Evolutionary conservation across 2,797 vertebrate species (phyloP).

Genomic region (Aulostomus chinensis): DNA sequence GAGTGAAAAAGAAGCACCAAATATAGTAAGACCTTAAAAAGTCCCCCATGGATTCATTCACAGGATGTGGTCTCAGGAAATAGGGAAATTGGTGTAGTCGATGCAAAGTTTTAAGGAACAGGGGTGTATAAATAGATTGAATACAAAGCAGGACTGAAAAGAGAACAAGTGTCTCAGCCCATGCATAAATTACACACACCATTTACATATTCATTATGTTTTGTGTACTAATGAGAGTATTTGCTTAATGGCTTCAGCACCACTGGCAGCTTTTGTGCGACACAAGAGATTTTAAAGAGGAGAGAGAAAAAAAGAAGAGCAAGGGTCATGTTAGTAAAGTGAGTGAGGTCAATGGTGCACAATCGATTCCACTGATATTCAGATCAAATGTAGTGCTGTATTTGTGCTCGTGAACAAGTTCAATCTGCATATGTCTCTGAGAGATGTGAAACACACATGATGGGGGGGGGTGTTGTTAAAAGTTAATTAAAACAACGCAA

Average conservation of each 20-base stretch:
- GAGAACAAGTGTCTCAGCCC: slow-evolving; percentile 59
- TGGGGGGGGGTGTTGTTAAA: slow-evolving; percentile 65
- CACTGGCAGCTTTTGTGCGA: slow-evolving; percentile 74
- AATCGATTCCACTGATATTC: slow-evolving; percentile 56
- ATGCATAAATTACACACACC: slow-evolving; percentile 80
- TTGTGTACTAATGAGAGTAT: slow-evolving; percentile 83
- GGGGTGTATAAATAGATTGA: slow-evolving; percentile 56
- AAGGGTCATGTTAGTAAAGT: slow-evolving; percentile 58
- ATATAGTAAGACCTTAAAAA: slow-evolving; percentile 28
- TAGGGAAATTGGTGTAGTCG: slow-evolving; percentile 42
- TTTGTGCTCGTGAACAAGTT: slow-evolving; percentile 11
- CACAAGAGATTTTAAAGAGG: slow-evolving; percentile 67
- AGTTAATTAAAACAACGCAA: slow-evolving; percentile 78
- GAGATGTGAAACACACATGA: slow-evolving; percentile 46
- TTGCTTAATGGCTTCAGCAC: slow-evolving; percentile 77
- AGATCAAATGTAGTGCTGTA: slow-evolving; percentile 46
- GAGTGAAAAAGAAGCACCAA: slow-evolving; percentile 19
- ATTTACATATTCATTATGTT: slow-evolving; percentile 85
- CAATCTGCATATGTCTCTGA: slow-evolving; percentile 30
- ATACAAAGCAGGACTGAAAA: slow-evolving; percentile 65
- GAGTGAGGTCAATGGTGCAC: slow-evolving; percentile 52
- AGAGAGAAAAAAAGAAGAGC: slow-evolving; percentile 31
- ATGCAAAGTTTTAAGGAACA: slow-evolving; percentile 50
- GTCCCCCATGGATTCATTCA: slow-evolving; percentile 45
- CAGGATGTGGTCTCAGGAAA: slow-evolving; percentile 50